Evolutionary conservation across 2,113 vertebrate species (phyloP), one percentile per base, ranked within the genome.

Genomic region (Caranx melampygus): DNA sequence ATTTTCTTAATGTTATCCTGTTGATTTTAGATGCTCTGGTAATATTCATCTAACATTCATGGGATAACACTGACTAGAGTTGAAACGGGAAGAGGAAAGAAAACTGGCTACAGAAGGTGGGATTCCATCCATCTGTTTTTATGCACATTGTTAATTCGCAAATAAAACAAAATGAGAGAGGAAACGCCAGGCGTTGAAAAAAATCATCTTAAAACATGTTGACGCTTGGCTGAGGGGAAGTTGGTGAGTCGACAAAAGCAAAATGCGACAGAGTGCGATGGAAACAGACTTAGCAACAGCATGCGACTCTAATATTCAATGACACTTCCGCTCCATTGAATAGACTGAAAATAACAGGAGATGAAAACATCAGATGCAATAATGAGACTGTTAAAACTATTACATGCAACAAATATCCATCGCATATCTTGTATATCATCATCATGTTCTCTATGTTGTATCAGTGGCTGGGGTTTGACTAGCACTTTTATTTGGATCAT

Each of bases 11-110:
- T 65, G 72, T 68, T 73, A 44, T 69, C 61, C 42, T 31, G 18
- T 69, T 78, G 58, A 47, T 20, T 71, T 60, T 59, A 37, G 49
- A 79, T 57, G 37, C 13, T 47, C 58, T 64, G 60, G 69, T 26
- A 82, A 12, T 55, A 63, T 44, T 45, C 14, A 63, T 68, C 54
- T 45, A 77, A 71, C n/a, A 73, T 49, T 37, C 13, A 51, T 63
- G 57, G 42, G 20, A 52, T 33, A 63, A 69, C 49, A 0, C 21
- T 37, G 37, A 37, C 26, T 37, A 67, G 15, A 44, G 44, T n/a
- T 31, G 11, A 66, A 68, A 5, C 34, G 33, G 42, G 58, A 34
- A 40, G 16, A 59, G 42, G 44, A 63, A 51, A 51, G 47, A 20
- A 51, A 51, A 51, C 16, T 20, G 47, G 47, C 45, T 14, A 14